A percentile compares a stretch with the other conserved stretches of the same genome.
Evolutionary conservation across 2,113 vertebrate genomes (phyloP).

Genomic region (Cebus imitator): DNA sequence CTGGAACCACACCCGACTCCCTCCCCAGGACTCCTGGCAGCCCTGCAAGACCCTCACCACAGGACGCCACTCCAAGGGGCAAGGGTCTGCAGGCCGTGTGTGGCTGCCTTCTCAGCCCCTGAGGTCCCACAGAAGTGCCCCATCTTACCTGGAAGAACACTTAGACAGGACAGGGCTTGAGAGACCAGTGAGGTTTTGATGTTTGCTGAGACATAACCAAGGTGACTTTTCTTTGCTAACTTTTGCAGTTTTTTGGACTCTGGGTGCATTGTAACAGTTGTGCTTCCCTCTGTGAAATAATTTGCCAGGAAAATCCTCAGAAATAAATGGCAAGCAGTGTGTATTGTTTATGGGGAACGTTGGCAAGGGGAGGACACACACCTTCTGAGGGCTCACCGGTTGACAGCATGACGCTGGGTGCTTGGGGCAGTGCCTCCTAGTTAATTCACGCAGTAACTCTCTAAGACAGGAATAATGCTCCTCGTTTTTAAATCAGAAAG

Average conservation of each 20-base stretch:
- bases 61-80: not conserved
- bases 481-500: not conserved
- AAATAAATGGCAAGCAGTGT: not conserved
- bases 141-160: not conserved
- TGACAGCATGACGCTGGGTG: not conserved
- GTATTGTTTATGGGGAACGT: not conserved
- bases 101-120: not conserved
- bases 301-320: not conserved
- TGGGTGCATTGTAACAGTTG: not conserved
- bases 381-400: not conserved
- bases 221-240: not conserved
- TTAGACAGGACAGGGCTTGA: not conserved
- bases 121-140: not conserved
- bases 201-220: not conserved
- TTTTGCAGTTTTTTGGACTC: not conserved
- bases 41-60: not conserved
- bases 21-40: not conserved
- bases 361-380: not conserved
- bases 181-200: not conserved
- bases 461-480: not conserved
- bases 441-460: not conserved
- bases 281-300: not conserved
- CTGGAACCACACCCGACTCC: fast-evolving
- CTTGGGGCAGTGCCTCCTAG: not conserved
- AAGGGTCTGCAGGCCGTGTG: too few species aligned